A percentile compares a stretch with the other conserved stretches of the same genome.
Conservation (phyloP, 2,797 vertebrate species). For the Tinamus major region DNA sequence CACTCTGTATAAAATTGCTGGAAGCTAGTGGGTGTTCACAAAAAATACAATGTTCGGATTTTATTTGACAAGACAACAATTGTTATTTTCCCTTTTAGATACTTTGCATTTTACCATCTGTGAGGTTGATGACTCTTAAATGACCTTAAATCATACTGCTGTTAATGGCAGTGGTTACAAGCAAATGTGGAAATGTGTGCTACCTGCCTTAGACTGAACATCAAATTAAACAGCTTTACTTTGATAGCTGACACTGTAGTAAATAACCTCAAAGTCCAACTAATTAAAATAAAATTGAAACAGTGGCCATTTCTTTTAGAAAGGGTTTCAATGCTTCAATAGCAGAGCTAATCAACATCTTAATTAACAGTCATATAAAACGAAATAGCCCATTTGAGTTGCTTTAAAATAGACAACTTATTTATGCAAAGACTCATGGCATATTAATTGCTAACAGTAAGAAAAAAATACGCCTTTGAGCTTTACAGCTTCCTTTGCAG, state of each 20-base stretch:
- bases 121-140: slow-evolving; percentile 76
- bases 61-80: slow-evolving; percentile 82
- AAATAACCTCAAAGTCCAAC: slow-evolving; percentile 76
- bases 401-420: slow-evolving; percentile 75
- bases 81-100: slow-evolving; percentile 77
- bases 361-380: slow-evolving; percentile 80
- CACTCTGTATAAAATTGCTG: slow-evolving; percentile 81
- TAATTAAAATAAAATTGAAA: slow-evolving; percentile 76
- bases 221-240: slow-evolving; percentile 71
- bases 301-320: slow-evolving; percentile 56
- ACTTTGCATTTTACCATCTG: slow-evolving; percentile 76
- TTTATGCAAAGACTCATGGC: slow-evolving; percentile 67
- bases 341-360: slow-evolving; percentile 76
- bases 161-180: slow-evolving; percentile 58
- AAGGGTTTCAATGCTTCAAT: slow-evolving; percentile 69
- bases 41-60: slow-evolving; percentile 79
- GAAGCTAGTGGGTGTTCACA: slow-evolving; percentile 81
- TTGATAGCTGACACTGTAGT: slow-evolving; percentile 54
- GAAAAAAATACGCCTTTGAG: slow-evolving; percentile 50
- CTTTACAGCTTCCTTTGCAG: slow-evolving; percentile 63
- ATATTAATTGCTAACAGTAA: slow-evolving; percentile 74
- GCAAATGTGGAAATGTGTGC: slow-evolving; percentile 39
- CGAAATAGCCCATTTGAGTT: slow-evolving; percentile 73
- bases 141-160: slow-evolving; percentile 78
- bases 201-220: slow-evolving; percentile 64